These are phyloP conservation scores for Luperina nickerlii DNA, from an alignment of 2,888 invertebrate species.

Conservation along the genomic window DNA sequence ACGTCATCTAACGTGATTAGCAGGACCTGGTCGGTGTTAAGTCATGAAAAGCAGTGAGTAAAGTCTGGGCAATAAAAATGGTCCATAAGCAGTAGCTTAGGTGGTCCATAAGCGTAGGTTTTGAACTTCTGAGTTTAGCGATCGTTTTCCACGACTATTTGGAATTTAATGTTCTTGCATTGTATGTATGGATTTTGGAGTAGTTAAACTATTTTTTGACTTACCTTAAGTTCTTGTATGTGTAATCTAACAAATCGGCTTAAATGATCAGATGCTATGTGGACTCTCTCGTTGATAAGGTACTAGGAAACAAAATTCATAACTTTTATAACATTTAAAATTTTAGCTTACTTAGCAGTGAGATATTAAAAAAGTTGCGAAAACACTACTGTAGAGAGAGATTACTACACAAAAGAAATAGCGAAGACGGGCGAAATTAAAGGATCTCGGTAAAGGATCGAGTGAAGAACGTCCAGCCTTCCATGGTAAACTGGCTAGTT, in stretches of 20 bases:
- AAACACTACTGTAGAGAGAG: background rate
- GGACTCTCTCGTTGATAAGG: constrained; percentile 85
- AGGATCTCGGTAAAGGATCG: background rate
- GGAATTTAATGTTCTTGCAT: background rate
- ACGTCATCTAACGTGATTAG: constrained; percentile 86
- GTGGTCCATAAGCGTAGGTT: background rate
- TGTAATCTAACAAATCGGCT: constrained; percentile 83
- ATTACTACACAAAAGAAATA: background rate
- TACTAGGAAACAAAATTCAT: constrained; percentile 68
- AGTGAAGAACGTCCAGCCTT: too few relatives aligned
- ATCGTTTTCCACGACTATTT: background rate
- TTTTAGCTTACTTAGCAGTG: background rate
- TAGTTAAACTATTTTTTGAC: background rate
- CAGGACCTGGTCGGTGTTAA: constrained; percentile 76
- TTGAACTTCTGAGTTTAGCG: background rate
- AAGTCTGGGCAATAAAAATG: background rate
- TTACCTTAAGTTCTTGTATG: constrained; percentile 85
- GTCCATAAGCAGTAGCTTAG: too few relatives aligned
- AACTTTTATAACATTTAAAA: background rate
- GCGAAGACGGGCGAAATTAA: too few relatives aligned
- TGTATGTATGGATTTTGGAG: background rate
- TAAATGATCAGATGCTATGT: constrained; percentile 86
- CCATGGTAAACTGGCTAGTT: background rate
- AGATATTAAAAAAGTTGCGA: too few relatives aligned
- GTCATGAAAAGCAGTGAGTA: background rate